Base-by-base conservation (phyloP, 2,888 invertebrate species). In the Osmoderma eremita region DNA sequence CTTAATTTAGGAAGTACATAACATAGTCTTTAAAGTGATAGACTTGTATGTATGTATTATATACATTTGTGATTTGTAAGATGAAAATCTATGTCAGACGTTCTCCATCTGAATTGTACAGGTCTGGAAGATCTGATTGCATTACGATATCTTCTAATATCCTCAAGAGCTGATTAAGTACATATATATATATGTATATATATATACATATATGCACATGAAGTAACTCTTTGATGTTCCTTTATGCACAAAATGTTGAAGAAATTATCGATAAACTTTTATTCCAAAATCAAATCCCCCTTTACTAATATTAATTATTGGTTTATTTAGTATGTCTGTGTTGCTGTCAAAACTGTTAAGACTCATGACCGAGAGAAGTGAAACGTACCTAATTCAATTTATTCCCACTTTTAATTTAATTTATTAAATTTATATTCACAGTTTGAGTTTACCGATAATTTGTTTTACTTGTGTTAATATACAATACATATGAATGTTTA, bases 11-110 rank as follows among this genome's bases (percentile, higher is more conserved):
- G 20, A 36, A 5, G 41, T 24, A 15, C n/a, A 41, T 56, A 56
- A 20, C 56, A 30, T 30, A 24, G 30, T n/a, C n/a, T 13, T 53
- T 53, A 20, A 13, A 56, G 30, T 51, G 22, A 48, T 48, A 53
- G 54, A 39, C 39, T 39, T 54, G 10, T 41, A n/a, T 54, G 39
- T 54, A 54, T 41, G 39, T 39, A 20, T n/a, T 5, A 50, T 49
- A 53, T 39, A 5, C 39, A 54, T 41, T 54, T 39, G 53, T 53
- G 39, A 39, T 54, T 49, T 54, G 39, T 54, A 41, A 18, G 4
- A 38, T 38, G 45, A 18, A 45, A 45, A 45, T 17, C 10, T 24
- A 24, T 24, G 24, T 24, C 24, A 5, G 5, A 24, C 3, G 24
- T 5, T 24, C 24, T 48, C 41, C 41, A 10, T n/a, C 12, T 41